A percentile compares a stretch with the other conserved stretches of the same genome.
Conservation (phyloP, 2,888 invertebrate genomes). For the Onthophagus sagittarius region DNA sequence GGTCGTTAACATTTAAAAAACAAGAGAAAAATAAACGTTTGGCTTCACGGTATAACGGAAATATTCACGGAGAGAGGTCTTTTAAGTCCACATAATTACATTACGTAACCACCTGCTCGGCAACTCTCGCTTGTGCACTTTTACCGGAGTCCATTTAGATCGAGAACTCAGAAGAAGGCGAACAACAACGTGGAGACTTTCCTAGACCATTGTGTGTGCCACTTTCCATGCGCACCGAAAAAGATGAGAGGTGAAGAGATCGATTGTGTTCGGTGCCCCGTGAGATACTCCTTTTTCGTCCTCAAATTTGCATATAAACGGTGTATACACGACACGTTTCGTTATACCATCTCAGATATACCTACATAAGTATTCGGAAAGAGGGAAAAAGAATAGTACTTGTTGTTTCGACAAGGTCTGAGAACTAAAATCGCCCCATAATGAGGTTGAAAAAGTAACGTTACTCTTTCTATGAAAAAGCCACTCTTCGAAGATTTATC, state of each 20-base stretch:
- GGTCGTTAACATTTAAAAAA: background rate
- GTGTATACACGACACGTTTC: background rate
- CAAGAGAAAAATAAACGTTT: background rate
- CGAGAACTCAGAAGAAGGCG: background rate
- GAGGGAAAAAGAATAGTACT: background rate
- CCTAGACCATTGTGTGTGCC: background rate
- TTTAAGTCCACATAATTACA: conserved; percentile 8
- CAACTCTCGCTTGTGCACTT: conserved; percentile 22
- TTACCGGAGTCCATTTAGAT: conserved; percentile 1
- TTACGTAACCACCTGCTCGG: conserved; percentile 14
- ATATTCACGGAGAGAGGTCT: conserved; percentile 1
- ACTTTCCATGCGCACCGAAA: background rate
- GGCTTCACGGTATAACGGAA: background rate
- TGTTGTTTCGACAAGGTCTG: background rate
- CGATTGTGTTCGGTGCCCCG: background rate
- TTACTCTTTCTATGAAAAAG: background rate
- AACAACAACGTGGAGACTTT: background rate
- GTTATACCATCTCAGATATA: background rate
- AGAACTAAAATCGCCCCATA: background rate
- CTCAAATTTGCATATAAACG: background rate
- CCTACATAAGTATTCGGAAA: background rate
- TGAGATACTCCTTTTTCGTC: background rate
- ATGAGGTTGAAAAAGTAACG: background rate
- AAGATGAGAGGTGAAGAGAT: background rate
- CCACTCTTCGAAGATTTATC: background rate